Evolutionary conservation across 2,888 invertebrate species (phyloP), one percentile per base, ranked within the genome.

Genomic region (Isoperla grammatica): DNA sequence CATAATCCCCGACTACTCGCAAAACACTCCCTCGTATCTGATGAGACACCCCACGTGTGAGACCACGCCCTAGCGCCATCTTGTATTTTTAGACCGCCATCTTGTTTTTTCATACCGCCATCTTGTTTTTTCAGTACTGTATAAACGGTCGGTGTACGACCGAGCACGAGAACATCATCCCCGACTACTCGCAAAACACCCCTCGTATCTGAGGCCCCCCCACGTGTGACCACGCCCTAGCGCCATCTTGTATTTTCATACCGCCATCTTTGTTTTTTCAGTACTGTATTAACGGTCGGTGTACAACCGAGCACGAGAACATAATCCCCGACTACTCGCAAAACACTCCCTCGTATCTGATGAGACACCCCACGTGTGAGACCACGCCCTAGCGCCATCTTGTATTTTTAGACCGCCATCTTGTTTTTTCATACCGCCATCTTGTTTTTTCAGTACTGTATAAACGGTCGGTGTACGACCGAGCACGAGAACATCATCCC

Each of bases 401-500:
- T n/a, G n/a, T n/a, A n/a, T n/a, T n/a, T n/a, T n/a, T n/a, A n/a
- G n/a, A n/a, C n/a, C n/a, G n/a, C n/a, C n/a, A n/a, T n/a, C n/a
- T n/a, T n/a, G n/a, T n/a, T n/a, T n/a, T n/a, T n/a, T n/a, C n/a
- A n/a, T n/a, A n/a, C n/a, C n/a, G n/a, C n/a, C n/a, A n/a, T 88
- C 90, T 66, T n/a, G 37, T 70, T 64, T 67, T 78, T 81, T 59
- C 77, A 95, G 93, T 91, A 92, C 73, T 95, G 95, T 72, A 82
- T 92, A 71, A 94, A 93, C 74, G 95, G 95, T 64, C 85, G 90
- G 70, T 95, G 95, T 79, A 88, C 92, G 69, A 86, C 90, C 56
- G 90, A 94, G 72, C 88, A 94, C 72, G 91, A 94, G 72, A 95
- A 95, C 74, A 88, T 91, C 69, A 94, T 95, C 71, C 92, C 94